Evolutionary conservation across 1,140 invertebrate species (phyloP).

Genomic region (Bombus confusus): DNA sequence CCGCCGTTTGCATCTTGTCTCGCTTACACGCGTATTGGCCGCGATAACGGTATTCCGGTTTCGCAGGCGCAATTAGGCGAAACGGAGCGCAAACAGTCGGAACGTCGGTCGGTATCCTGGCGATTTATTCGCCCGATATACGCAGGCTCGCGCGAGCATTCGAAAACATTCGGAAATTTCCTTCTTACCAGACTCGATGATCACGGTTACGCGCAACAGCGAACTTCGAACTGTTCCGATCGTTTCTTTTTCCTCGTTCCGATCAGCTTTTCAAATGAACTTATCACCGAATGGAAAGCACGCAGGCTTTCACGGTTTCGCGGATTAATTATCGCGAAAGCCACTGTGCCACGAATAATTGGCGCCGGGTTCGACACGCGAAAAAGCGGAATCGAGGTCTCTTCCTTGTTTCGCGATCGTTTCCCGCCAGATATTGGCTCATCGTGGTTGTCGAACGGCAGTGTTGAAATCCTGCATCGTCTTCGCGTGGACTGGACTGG

Average conservation of each 20-base stretch:
- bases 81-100: constrained; percentile 51
- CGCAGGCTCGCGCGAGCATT: neutral
- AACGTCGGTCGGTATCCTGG: constrained; percentile 32
- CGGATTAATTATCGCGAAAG: constrained; percentile 20
- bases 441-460: neutral
- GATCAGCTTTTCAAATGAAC: neutral
- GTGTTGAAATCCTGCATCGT: constrained; percentile 19
- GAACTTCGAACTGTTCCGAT: neutral
- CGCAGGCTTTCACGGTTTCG: constrained; percentile 13
- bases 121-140: neutral
- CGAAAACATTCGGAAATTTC: neutral
- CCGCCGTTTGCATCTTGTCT: neutral
- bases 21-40: neutral
- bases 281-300: neutral
- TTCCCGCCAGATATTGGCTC: neutral
- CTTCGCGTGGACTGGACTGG: neutral
- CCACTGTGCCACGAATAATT: neutral
- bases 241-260: neutral
- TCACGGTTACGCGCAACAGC: too few species aligned
- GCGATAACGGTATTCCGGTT: constrained; percentile 59
- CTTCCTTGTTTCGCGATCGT: neutral
- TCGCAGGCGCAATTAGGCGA: constrained; percentile 59
- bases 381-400: neutral
- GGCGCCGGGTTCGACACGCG: neutral
- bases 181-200: too few species aligned